Evolutionary conservation across 35 echinoderm and acorn worm genomes (phyloP).

Genomic region (Chiridota heheva): DNA sequence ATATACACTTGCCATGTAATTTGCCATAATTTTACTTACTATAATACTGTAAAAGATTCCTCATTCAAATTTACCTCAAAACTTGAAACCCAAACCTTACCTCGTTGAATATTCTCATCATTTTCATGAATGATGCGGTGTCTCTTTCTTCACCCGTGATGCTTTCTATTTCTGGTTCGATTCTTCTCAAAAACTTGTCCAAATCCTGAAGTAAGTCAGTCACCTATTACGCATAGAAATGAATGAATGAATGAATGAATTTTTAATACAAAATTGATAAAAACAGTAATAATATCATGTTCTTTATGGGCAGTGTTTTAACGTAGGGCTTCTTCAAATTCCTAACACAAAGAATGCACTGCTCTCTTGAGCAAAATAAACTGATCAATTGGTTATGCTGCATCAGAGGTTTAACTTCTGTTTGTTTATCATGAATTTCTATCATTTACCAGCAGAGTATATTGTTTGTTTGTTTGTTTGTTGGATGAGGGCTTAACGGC

Average conservation of each 20-base stretch:
- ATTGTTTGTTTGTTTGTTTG: too few species aligned
- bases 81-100: slow-evolving; percentile 14
- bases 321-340: background rate
- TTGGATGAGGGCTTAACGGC: too few species aligned
- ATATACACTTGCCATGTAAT: too few species aligned
- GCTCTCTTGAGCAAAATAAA: too few species aligned
- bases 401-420: too few species aligned
- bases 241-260: background rate
- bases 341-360: background rate
- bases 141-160: slow-evolving; percentile 98
- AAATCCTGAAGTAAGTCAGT: slow-evolving; percentile 80
- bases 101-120: slow-evolving; percentile 99
- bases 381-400: too few species aligned
- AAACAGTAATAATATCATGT: background rate
- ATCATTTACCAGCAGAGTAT: too few species aligned
- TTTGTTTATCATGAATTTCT: too few species aligned
- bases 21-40: too few species aligned
- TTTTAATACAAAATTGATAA: too few species aligned
- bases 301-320: background rate
- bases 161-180: slow-evolving; percentile 97
- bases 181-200: slow-evolving; percentile 84
- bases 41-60: too few species aligned
- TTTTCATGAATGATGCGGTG: slow-evolving; percentile 98
- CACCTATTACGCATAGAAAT: slow-evolving; percentile 29
- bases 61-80: background rate